These are phyloP conservation scores for Herpetotheres cachinnans DNA, from an alignment of 2,113 vertebrate genomes.

Conservation along the genomic window DNA sequence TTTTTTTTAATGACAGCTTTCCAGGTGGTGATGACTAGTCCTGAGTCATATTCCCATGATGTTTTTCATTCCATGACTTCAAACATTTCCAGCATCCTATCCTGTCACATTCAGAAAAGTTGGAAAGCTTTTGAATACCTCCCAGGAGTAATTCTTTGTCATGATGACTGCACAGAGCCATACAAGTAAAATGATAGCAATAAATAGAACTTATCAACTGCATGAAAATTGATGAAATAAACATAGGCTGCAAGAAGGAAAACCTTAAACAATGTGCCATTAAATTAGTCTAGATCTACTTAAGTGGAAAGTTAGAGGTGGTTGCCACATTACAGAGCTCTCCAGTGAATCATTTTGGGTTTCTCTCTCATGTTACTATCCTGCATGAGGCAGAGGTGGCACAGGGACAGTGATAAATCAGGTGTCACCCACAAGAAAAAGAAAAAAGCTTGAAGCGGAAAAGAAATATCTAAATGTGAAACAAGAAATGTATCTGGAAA, in stretches of 20 bases:
- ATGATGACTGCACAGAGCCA: background rate
- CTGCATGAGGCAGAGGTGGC: background rate
- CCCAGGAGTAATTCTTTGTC: slow-evolving; percentile 20
- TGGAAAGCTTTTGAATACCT: slow-evolving; percentile 9
- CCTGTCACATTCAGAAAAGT: slow-evolving; percentile 17
- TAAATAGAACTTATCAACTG: background rate
- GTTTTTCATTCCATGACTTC: slow-evolving; percentile 34
- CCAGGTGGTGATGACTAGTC: slow-evolving; percentile 47
- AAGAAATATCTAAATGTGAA: background rate
- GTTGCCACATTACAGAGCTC: background rate
- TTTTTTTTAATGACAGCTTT: slow-evolving; percentile 35
- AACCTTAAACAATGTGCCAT: background rate
- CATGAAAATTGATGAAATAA: background rate
- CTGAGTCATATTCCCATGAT: slow-evolving; percentile 54
- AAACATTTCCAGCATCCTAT: slow-evolving; percentile 8
- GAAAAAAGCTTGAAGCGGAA: background rate
- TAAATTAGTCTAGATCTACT: background rate
- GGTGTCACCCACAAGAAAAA: background rate
- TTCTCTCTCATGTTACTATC: background rate
- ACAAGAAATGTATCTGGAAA: background rate
- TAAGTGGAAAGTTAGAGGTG: background rate
- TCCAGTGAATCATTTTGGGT: background rate
- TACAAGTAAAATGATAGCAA: background rate
- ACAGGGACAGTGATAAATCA: background rate
- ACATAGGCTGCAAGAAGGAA: background rate